Base-by-base conservation (phyloP, 2,113 vertebrate genomes). In the Thinocorus orbignyianus region DNA sequence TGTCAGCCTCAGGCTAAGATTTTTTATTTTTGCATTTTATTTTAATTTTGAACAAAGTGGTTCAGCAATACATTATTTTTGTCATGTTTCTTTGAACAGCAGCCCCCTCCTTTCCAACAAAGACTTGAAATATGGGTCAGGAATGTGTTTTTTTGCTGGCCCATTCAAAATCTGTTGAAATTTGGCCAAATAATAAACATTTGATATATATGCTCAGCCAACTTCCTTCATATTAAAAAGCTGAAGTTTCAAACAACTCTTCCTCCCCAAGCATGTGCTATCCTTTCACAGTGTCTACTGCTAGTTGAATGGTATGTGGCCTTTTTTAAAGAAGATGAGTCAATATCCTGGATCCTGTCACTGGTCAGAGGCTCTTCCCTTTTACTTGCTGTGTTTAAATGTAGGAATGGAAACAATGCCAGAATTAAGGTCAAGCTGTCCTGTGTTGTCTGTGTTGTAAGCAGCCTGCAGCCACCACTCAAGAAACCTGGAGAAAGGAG, bases 101-200 rank as follows among this genome's bases (percentile, higher is more conserved):
- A 86, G 26, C 20, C 10, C 28, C 31, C 10, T 93, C 16, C 20
- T 83, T 94, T 93, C 22, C 54, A 95, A 66, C 6, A 70, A 46
- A 76, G 46, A 70, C 35, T 81, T 88, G 46, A 86, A 96, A 94
- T 74, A 73, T 30, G 12, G 48, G 31, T 90, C 68, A 80, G 30
- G 20, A 60, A 88, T 79, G 33, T 71, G n/a, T 31, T 42, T 85
- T 79, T 87, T 71, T 88, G 6, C 48, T 92, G 62, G 25, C 11
- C 8, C 11, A 7, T 76, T 88, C 54, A 77, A 82, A 85, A 66
- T 90, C 58, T 82, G 39, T 77, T 95, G 87, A 95, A 94, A 90
- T 94, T 94, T 80, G 13, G 61, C 78, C 90, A 95, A 96, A 94
- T 68, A 90, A 92, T 83, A 92, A 90, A 66, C 42, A 73, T 85